Evolutionary conservation across 2,113 vertebrate species (phyloP).

Genomic region (Prionailurus viverrinus): DNA sequence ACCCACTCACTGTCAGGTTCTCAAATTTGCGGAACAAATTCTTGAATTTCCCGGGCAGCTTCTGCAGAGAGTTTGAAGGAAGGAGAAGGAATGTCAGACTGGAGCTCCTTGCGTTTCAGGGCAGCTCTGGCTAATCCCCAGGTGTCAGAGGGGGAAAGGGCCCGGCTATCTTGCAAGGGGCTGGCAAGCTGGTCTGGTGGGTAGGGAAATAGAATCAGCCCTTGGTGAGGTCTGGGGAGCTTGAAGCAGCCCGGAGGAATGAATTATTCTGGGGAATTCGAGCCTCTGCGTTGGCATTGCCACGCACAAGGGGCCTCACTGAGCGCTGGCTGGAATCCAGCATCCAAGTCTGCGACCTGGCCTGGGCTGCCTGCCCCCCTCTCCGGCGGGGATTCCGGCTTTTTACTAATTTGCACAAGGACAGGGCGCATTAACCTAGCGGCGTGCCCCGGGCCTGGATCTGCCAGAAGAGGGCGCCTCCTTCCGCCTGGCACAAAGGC

Average conservation of each 20-base stretch:
- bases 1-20: constrained; percentile 92
- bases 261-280: background rate
- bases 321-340: background rate
- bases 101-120: constrained; percentile 9
- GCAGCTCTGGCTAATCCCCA: background rate
- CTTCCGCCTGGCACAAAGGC: background rate
- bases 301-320: background rate
- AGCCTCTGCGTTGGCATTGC: background rate
- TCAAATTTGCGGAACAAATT: constrained; percentile 98
- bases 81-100: background rate
- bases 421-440: background rate
- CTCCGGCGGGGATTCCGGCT: background rate
- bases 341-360: background rate
- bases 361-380: background rate
- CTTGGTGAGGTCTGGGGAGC: background rate
- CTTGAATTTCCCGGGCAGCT: constrained; percentile 97
- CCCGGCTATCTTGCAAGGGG: background rate
- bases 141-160: background rate
- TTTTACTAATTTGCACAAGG: background rate
- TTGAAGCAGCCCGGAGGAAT: background rate
- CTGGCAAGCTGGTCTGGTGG: background rate
- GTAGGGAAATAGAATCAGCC: background rate
- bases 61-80: constrained; percentile 87
- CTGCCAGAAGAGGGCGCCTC: constrained; percentile 46
- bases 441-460: background rate